Conservation (phyloP, 2,113 vertebrate genomes). For the Malurus alboscapulatus region DNA sequence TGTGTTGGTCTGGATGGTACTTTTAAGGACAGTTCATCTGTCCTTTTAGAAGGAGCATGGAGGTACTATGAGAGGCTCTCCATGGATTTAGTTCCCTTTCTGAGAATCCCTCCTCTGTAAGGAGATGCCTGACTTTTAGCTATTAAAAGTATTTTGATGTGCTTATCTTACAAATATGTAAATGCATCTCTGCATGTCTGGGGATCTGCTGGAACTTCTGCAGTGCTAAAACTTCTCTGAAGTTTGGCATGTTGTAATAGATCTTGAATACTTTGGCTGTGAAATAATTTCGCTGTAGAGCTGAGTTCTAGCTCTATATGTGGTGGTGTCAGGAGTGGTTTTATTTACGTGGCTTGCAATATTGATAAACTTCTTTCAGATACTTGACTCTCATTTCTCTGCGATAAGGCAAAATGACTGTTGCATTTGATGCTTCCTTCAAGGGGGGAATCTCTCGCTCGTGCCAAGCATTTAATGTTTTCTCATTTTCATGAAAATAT, state of each 20-base stretch:
- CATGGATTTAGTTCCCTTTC: background rate
- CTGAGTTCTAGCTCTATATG: background rate
- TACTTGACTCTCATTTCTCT: background rate
- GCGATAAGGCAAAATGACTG: fast-evolving
- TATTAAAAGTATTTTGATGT: conserved; percentile 4
- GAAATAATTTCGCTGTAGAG: background rate
- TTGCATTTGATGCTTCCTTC: background rate
- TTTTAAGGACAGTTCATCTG: background rate
- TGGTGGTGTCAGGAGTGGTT: background rate
- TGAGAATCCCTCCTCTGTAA: background rate
- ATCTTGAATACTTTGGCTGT: background rate
- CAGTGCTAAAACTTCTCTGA: background rate
- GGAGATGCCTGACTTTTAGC: background rate
- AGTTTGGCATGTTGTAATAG: background rate
- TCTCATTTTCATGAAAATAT: background rate
- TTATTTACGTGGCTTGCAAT: background rate
- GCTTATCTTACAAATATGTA: background rate
- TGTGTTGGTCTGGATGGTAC: background rate
- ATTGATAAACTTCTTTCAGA: background rate
- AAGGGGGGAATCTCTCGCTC: background rate
- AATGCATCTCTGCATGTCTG: background rate
- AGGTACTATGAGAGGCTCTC: background rate
- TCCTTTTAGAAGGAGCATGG: background rate
- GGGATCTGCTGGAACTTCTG: background rate
- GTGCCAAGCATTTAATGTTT: background rate